phyloP scores from a whole-genome alignment of 2,797 vertebrate genomes.

The Agapornis canus region DNA sequence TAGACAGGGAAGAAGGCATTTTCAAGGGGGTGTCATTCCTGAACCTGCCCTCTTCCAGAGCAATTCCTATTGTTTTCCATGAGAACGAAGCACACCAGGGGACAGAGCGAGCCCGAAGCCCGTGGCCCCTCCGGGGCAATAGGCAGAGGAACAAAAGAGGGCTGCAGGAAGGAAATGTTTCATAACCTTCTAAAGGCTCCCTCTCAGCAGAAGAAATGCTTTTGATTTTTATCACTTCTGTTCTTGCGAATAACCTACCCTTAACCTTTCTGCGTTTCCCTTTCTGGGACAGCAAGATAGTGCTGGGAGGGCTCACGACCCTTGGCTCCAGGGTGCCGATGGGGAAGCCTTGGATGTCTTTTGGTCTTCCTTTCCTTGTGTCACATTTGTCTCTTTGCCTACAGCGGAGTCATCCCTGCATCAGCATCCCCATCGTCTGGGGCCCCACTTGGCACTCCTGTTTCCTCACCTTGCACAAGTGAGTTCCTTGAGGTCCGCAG shows the following conservation, averaged over 20 bases:
- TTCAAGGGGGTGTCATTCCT: background rate
- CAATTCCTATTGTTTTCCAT: background rate
- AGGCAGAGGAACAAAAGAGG: conserved; percentile 12
- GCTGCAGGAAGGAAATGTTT: conserved; percentile 36
- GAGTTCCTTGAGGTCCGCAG: background rate
- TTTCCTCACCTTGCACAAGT: background rate
- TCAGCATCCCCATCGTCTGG: background rate
- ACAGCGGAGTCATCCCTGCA: background rate
- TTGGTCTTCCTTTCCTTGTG: background rate
- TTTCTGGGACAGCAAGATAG: background rate
- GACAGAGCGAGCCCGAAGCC: background rate
- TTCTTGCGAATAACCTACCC: background rate
- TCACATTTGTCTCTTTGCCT: background rate
- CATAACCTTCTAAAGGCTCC: background rate
- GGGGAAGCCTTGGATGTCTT: background rate
- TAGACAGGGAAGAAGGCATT: background rate
- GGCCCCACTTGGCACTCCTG: background rate
- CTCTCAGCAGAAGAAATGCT: background rate
- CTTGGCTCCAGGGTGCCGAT: background rate
- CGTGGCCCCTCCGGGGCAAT: background rate
- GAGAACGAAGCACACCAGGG: background rate
- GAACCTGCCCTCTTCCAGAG: background rate
- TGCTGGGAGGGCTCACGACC: background rate
- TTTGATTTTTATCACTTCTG: conserved; percentile 21
- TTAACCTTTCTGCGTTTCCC: background rate